phyloP scores from a whole-genome alignment of 37 sponge, comb jelly and placozoan genomes.

The Diacarnus erythraeanus region DNA sequence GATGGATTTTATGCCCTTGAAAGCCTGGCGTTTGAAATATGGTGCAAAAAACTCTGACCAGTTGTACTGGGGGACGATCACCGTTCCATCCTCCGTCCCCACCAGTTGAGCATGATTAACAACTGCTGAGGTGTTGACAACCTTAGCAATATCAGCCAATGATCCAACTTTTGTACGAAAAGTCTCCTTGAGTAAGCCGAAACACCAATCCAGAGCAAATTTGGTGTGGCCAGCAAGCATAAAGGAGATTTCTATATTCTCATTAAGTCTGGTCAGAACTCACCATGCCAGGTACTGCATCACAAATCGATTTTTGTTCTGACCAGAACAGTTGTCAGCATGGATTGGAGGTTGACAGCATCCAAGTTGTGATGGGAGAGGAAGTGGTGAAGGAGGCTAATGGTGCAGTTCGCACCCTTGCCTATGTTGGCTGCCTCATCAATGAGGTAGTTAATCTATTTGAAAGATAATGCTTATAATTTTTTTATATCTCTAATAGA shows the following conservation, averaged over 20 bases:
- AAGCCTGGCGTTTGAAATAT: neutral
- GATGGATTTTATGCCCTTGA: neutral
- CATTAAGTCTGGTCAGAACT: neutral
- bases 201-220: conserved; percentile 48
- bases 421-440: conserved; percentile 25
- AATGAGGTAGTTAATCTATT: conserved; percentile 27
- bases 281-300: conserved; percentile 9
- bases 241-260: neutral
- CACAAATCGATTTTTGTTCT: conserved; percentile 22
- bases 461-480: neutral
- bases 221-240: conserved; percentile 40
- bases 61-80: neutral
- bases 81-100: conserved; percentile 11
- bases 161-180: conserved; percentile 19
- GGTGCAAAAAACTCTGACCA: neutral
- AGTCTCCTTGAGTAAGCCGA: conserved; percentile 22
- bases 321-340: too few species aligned
- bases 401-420: conserved; percentile 25
- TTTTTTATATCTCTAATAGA: neutral
- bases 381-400: neutral
- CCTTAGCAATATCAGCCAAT: conserved; percentile 24
- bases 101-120: conserved; percentile 50
- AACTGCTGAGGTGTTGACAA: conserved; percentile 17
- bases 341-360: neutral
- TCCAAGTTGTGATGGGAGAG: neutral